phyloP scores from a whole-genome alignment of 2,797 vertebrate genomes.

The Eulemur rubriventer region DNA sequence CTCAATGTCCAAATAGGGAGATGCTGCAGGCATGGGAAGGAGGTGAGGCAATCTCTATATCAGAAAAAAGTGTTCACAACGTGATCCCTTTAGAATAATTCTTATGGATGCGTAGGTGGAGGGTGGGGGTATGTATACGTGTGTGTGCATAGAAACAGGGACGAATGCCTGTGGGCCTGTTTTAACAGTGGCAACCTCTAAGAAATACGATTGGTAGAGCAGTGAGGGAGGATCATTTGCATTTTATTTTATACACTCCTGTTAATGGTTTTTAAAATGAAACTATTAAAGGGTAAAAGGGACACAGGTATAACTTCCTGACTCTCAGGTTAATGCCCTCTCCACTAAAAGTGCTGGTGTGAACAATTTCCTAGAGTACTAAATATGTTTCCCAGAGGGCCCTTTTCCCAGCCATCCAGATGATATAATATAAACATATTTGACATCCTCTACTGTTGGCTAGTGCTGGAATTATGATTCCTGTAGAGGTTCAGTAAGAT shows the following conservation, averaged over 20 bases:
- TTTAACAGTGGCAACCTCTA: not conserved
- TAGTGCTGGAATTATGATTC: not conserved
- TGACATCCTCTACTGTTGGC: not conserved
- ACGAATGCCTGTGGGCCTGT: not conserved
- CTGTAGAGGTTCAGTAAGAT: not conserved
- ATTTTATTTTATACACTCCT: not conserved
- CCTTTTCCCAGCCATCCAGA: not conserved
- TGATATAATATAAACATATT: not conserved
- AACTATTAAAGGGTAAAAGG: not conserved
- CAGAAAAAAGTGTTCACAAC: not conserved
- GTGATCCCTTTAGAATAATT: not conserved
- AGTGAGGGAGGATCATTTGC: not conserved
- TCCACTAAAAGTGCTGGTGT: not conserved
- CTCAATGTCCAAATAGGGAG: not conserved
- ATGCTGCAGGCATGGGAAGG: too few relatives aligned
- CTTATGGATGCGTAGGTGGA: rapidly evolving
- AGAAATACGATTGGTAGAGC: not conserved
- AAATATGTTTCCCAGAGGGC: not conserved
- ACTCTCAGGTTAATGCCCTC: not conserved
- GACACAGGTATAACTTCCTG: not conserved
- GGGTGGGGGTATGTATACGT: not conserved
- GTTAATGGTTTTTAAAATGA: not conserved
- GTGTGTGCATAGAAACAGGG: not conserved
- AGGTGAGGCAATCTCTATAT: too few relatives aligned
- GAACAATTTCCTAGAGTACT: not conserved